These are phyloP conservation scores for Sebastes schlegelii DNA, from an alignment of 2,113 vertebrate species.

Conservation along the genomic window DNA sequence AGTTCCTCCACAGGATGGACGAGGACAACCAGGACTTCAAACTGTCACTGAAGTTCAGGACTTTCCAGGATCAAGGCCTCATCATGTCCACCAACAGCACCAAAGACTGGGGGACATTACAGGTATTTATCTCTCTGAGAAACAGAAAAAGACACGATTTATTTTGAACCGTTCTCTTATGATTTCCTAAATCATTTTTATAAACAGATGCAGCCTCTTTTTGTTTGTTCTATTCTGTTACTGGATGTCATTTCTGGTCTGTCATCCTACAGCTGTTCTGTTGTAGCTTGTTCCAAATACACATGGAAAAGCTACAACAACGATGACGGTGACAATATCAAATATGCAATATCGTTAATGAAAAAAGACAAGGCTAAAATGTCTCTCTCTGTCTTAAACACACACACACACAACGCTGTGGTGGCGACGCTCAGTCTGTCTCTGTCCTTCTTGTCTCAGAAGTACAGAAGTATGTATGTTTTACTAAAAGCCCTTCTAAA, in stretches of 20 bases:
- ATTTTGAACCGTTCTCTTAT: neutral
- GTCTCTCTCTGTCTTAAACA: no score
- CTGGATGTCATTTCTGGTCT: neutral
- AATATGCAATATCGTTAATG: no score
- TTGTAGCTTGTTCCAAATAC: neutral
- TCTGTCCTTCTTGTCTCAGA: no score
- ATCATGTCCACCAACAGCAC: slow-evolving; percentile 84
- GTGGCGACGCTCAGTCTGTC: no score
- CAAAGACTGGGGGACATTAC: slow-evolving; percentile 78
- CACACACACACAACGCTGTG: no score
- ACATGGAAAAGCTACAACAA: no score
- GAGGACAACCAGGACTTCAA: slow-evolving; percentile 79
- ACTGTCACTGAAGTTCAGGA: slow-evolving; percentile 90
- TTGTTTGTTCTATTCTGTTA: neutral
- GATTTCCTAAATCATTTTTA: no score
- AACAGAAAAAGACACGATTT: neutral
- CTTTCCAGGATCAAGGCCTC: slow-evolving; percentile 82
- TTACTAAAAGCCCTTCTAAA: no score
- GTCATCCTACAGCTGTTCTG: neutral
- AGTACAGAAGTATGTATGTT: no score
- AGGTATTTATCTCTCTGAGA: slow-evolving; percentile 80
- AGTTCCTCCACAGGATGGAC: slow-evolving; percentile 82
- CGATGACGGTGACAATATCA: no score
- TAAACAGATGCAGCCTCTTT: neutral
- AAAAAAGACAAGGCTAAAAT: no score